phyloP scores from a whole-genome alignment of 2,113 vertebrate species.

The Plotosus lineatus region DNA sequence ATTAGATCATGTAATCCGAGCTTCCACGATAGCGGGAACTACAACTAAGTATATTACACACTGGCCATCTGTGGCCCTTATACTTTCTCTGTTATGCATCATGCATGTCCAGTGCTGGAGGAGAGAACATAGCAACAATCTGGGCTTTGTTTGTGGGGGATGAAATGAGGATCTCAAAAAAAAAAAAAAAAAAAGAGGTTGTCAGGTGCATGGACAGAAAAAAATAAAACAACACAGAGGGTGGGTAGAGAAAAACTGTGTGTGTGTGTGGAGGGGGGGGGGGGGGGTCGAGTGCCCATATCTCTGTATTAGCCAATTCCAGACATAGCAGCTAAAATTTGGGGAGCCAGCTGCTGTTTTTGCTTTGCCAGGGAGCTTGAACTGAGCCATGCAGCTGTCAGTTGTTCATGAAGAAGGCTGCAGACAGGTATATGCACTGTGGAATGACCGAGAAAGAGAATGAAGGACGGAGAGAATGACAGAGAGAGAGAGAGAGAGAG shows the following conservation, averaged over 20 bases:
- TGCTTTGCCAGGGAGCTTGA: slow-evolving; percentile 41
- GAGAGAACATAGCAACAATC: slow-evolving; percentile 52
- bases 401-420: slow-evolving; percentile 29
- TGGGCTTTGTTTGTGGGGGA: slow-evolving; percentile 49
- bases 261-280: background rate
- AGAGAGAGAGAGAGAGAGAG: slow-evolving; percentile 53
- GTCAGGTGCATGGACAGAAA: slow-evolving; percentile 62
- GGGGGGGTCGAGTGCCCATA: slow-evolving; percentile 13
- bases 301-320: slow-evolving; percentile 33
- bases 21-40: slow-evolving; percentile 72
- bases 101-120: slow-evolving; percentile 60
- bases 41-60: slow-evolving; percentile 77
- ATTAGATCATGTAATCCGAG: slow-evolving; percentile 78
- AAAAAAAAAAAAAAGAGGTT: slow-evolving; percentile 46
- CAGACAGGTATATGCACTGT: slow-evolving; percentile 45
- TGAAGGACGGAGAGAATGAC: slow-evolving; percentile 55
- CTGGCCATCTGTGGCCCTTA: slow-evolving; percentile 71
- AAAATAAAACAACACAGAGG: slow-evolving; percentile 66
- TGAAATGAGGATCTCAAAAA: slow-evolving; percentile 48
- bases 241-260: slow-evolving; percentile 56
- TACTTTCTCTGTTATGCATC: slow-evolving; percentile 64
- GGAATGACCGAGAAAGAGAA: slow-evolving; percentile 37
- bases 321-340: slow-evolving; percentile 22
- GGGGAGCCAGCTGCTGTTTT: slow-evolving; percentile 27
- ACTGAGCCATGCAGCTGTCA: slow-evolving; percentile 40